Conservation (phyloP, 1,140 invertebrate species). For the Pollicipes pollicipes region DNA sequence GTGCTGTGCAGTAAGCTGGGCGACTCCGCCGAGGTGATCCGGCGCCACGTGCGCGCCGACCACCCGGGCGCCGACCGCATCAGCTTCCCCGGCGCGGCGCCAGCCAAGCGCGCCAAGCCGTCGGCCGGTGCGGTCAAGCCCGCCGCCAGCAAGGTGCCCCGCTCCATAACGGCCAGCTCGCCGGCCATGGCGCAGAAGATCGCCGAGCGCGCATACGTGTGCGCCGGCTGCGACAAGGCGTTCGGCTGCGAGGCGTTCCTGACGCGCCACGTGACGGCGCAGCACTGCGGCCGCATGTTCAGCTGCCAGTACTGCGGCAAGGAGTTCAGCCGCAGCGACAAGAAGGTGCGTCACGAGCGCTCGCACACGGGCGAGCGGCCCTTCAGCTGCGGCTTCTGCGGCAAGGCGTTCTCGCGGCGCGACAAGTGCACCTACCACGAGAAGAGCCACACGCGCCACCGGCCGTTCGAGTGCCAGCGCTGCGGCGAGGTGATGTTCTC, state of each 20-base stretch:
- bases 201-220: background rate
- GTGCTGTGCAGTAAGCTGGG: conserved; percentile 1
- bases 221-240: background rate
- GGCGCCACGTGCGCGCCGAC: background rate
- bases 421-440: conserved; percentile 3
- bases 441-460: background rate
- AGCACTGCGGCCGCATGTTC: background rate
- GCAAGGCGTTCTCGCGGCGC: conserved; percentile 9
- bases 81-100: background rate
- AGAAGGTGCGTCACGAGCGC: conserved; percentile 21
- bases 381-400: conserved; percentile 29
- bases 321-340: background rate
- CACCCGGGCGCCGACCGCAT: conserved; percentile 4
- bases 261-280: background rate
- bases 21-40: background rate
- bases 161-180: background rate
- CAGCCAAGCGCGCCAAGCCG: too few relatives aligned
- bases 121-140: background rate
- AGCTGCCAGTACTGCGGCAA: background rate
- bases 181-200: background rate
- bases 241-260: conserved; percentile 5
- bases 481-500: background rate
- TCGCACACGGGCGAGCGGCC: conserved; percentile 31
- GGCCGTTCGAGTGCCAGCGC: background rate
- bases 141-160: too few relatives aligned